Conservation (phyloP, 2,113 vertebrate genomes). For the Lanius collurio region DNA sequence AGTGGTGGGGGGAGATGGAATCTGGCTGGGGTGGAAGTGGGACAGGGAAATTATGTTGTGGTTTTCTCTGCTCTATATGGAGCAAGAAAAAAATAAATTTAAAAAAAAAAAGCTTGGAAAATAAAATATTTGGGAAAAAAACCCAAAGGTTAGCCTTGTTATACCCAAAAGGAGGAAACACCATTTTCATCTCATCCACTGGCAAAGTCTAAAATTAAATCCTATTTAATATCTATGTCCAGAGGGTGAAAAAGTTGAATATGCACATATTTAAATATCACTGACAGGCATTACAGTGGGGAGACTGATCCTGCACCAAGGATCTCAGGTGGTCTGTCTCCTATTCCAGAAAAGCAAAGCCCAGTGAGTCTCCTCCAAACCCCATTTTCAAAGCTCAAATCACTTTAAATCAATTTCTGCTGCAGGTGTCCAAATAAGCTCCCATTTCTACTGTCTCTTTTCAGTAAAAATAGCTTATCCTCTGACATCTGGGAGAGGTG, state of each 20-base stretch:
- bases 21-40: neutral
- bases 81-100: neutral
- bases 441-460: constrained; percentile 6
- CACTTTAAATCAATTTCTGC: constrained; percentile 40
- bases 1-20: neutral
- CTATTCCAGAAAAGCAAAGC: constrained; percentile 18
- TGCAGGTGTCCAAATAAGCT: constrained; percentile 47
- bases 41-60: neutral
- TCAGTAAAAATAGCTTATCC: constrained; percentile 55
- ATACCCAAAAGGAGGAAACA: neutral
- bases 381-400: neutral
- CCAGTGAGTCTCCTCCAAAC: neutral
- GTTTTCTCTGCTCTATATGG: neutral
- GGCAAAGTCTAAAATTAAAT: neutral
- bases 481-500: constrained; percentile 60
- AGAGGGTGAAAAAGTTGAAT: neutral
- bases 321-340: neutral
- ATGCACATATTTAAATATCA: neutral
- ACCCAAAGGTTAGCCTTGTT: neutral
- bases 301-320: neutral
- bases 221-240: neutral
- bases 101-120: neutral
- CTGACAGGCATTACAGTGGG: neutral
- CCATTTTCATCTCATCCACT: neutral
- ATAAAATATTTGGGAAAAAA: neutral